Percentiles rank a stretch among this genome's conserved stretches.
Conservation (phyloP, 2,888 invertebrate species). For the Mesopsocus fuscifrons region DNA sequence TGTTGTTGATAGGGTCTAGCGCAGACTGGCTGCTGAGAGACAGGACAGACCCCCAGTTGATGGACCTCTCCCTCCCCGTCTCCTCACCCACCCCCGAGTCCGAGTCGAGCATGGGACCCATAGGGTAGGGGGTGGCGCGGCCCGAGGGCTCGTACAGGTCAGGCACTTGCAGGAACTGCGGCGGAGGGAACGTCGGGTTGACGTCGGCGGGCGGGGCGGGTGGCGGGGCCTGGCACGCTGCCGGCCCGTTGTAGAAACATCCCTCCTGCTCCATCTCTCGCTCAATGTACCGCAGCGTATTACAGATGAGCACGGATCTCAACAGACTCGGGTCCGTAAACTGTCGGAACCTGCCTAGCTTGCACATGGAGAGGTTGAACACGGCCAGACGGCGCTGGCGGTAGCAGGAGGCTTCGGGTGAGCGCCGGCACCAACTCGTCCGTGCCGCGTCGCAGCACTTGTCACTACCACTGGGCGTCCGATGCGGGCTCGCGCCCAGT, state of each 20-base stretch:
- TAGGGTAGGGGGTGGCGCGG: constrained; percentile 50
- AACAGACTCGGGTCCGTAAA: constrained; percentile 76
- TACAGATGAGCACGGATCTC: constrained; percentile 82
- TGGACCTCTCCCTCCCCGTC: constrained; percentile 53
- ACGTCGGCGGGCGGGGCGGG: constrained; percentile 18
- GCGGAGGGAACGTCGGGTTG: constrained; percentile 7
- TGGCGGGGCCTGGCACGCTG: constrained; percentile 8
- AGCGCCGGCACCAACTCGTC: constrained; percentile 51
- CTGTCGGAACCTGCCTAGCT: constrained; percentile 70
- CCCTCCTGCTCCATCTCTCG: constrained; percentile 59
- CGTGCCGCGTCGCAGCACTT: constrained; percentile 53
- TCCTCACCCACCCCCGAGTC: constrained; percentile 26
- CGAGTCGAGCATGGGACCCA: constrained; percentile 23
- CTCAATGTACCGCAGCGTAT: constrained; percentile 74
- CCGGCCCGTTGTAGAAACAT: constrained; percentile 17
- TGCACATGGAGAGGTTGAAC: constrained; percentile 81
- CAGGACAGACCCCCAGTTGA: constrained; percentile 83
- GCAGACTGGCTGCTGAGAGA: constrained; percentile 73
- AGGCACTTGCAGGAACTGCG: constrained; percentile 14
- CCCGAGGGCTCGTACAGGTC: constrained; percentile 26
- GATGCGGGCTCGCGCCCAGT: constrained; percentile 38
- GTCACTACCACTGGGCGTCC: constrained; percentile 20
- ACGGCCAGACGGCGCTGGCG: constrained; percentile 72
- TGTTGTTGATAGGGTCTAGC: constrained; percentile 61
- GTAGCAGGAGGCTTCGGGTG: constrained; percentile 45